Conservation (phyloP, 2,113 vertebrate genomes). For the Clupea harengus region DNA sequence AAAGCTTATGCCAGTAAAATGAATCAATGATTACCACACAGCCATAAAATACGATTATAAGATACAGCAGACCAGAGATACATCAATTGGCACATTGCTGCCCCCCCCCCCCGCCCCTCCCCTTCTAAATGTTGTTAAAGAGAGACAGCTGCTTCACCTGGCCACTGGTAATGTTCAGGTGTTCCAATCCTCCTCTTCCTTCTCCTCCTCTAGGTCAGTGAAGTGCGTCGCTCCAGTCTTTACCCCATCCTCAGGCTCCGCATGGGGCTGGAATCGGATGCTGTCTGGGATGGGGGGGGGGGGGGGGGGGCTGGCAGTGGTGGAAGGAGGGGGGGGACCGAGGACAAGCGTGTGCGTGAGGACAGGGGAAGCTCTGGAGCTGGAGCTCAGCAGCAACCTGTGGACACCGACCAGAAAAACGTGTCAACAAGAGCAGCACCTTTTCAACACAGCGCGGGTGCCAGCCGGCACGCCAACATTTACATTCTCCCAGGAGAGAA, state of each 20-base stretch:
- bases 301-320: conserved; percentile 5
- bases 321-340: neutral
- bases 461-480: neutral
- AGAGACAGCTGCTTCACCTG: conserved; percentile 30
- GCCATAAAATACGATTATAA: too few species aligned
- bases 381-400: neutral
- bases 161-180: conserved; percentile 17
- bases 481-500: neutral
- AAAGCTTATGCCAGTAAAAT: neutral
- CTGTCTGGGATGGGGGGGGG: neutral
- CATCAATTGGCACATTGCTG: too few species aligned
- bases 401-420: neutral
- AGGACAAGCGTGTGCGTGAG: too few species aligned
- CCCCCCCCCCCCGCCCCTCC: too few species aligned
- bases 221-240: conserved; percentile 20
- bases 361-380: neutral
- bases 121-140: neutral
- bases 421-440: neutral
- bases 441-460: neutral
- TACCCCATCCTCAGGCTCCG: conserved; percentile 43
- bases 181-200: neutral
- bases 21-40: too few species aligned
- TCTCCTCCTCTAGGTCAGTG: neutral
- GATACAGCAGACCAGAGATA: too few species aligned
- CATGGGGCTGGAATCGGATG: neutral